These are phyloP conservation scores for Lagorchestes hirsutus DNA, from an alignment of 2,797 vertebrate genomes.

Conservation along the genomic window DNA sequence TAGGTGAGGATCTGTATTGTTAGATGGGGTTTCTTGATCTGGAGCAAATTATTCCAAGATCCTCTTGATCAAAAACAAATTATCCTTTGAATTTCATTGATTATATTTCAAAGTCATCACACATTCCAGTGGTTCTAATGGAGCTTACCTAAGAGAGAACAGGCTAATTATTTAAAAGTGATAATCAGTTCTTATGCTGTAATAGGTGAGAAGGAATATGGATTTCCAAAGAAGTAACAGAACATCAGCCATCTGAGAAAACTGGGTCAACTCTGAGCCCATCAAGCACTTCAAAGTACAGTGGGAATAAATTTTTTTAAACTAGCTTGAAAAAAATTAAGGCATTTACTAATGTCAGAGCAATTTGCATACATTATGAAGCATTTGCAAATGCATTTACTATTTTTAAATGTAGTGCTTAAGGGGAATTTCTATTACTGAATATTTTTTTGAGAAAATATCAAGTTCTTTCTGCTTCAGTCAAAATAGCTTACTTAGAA, in stretches of 20 bases:
- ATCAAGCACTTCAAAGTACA: slow-evolving; percentile 1
- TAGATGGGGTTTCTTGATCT: background rate
- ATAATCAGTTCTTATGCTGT: background rate
- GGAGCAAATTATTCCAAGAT: slow-evolving; percentile 29
- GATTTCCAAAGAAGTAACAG: background rate
- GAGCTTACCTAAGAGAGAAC: background rate
- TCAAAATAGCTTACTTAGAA: slow-evolving; percentile 20
- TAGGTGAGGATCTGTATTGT: background rate
- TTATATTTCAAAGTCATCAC: slow-evolving; percentile 13
- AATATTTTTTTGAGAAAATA: slow-evolving; percentile 36
- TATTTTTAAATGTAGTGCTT: slow-evolving; percentile 6
- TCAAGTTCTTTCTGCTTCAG: background rate
- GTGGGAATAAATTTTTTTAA: background rate
- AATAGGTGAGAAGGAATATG: background rate
- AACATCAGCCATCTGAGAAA: background rate
- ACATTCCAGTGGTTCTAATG: background rate
- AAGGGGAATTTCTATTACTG: slow-evolving; percentile 14
- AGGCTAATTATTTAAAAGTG: background rate
- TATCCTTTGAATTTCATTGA: background rate
- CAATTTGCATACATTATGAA: slow-evolving; percentile 6
- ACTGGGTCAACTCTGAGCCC: background rate
- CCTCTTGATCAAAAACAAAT: slow-evolving; percentile 36
- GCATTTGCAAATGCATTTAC: background rate
- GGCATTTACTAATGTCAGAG: slow-evolving; percentile 9
- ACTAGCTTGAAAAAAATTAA: slow-evolving; percentile 9